Evolutionary conservation across 2,113 vertebrate genomes (phyloP).

Genomic region (Corythornis vintsioides): DNA sequence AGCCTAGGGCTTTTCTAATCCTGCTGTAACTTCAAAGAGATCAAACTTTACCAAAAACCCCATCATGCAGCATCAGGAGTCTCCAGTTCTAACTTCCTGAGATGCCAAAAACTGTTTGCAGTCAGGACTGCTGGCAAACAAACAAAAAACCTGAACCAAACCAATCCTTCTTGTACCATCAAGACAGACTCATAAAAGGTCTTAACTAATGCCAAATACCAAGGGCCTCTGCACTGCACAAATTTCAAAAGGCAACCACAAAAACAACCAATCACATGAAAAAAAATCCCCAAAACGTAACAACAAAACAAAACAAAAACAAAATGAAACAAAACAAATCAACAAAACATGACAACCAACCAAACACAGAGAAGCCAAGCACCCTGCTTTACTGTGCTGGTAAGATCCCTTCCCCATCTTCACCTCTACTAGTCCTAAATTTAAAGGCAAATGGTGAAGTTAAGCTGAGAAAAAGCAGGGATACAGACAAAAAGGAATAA

Average conservation of each 20-base stretch:
- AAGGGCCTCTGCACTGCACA: neutral
- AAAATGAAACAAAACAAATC: neutral
- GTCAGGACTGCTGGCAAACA: neutral
- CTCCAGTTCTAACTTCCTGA: neutral
- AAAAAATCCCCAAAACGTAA: neutral
- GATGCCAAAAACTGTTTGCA: neutral
- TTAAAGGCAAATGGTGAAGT: neutral
- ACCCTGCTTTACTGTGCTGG: neutral
- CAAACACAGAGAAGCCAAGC: too few species aligned
- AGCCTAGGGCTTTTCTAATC: neutral
- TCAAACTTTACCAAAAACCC: neutral
- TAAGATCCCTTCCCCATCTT: neutral
- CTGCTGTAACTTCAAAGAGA: neutral
- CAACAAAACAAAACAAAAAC: neutral
- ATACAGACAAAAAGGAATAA: neutral
- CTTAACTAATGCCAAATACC: neutral
- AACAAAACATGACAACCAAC: neutral
- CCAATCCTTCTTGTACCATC: neutral
- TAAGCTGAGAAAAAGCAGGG: neutral
- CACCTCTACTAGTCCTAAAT: neutral
- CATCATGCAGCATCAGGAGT: neutral
- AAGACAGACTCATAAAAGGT: neutral
- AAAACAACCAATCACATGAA: neutral
- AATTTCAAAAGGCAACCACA: neutral
- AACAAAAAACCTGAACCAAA: neutral